Percentiles rank a stretch among this genome's conserved stretches.
phyloP scores from a whole-genome alignment of 2,797 vertebrate genomes.

The Ptychobarbus kaznakovi region DNA sequence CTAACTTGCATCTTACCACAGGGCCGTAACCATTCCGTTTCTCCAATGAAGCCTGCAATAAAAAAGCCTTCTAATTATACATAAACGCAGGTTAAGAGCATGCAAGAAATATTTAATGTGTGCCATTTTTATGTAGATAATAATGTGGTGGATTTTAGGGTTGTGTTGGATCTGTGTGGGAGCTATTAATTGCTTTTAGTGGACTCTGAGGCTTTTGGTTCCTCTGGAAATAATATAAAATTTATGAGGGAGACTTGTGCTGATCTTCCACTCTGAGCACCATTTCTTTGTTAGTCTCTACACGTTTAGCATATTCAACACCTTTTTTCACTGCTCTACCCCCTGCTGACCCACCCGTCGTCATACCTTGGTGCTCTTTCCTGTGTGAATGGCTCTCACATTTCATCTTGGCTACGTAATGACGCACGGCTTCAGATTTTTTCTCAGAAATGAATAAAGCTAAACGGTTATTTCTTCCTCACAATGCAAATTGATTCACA shows the following conservation, averaged over 20 bases:
- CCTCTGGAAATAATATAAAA: conserved; percentile 79
- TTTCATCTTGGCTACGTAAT: conserved; percentile 53
- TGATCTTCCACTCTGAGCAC: conserved; percentile 73
- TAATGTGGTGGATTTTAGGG: conserved; percentile 11
- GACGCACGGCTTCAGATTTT: conserved; percentile 41
- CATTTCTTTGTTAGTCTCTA: conserved; percentile 75
- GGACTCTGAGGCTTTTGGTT: conserved; percentile 72
- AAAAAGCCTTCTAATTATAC: conserved; percentile 35
- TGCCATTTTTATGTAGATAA: conserved; percentile 20
- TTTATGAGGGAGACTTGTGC: conserved; percentile 77
- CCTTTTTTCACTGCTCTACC: conserved; percentile 61
- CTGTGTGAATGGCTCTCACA: conserved; percentile 47
- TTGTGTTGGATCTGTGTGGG: conserved; percentile 22
- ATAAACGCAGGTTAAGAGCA: conserved; percentile 25
- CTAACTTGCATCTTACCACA: conserved; percentile 73
- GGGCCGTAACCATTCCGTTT: conserved; percentile 71
- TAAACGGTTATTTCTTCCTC: conserved; percentile 8
- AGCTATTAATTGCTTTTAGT: conserved; percentile 68
- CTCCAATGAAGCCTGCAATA: conserved; percentile 63
- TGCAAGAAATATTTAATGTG: conserved; percentile 31
- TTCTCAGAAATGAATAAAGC: conserved; percentile 28
- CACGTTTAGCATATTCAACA: conserved; percentile 77
- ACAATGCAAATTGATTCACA: conserved; percentile 61
- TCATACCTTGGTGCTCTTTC: conserved; percentile 57
- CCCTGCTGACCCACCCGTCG: conserved; percentile 68